Base-by-base conservation (phyloP, 2,113 vertebrate species). In the Nothocercus nigrocapillus region DNA sequence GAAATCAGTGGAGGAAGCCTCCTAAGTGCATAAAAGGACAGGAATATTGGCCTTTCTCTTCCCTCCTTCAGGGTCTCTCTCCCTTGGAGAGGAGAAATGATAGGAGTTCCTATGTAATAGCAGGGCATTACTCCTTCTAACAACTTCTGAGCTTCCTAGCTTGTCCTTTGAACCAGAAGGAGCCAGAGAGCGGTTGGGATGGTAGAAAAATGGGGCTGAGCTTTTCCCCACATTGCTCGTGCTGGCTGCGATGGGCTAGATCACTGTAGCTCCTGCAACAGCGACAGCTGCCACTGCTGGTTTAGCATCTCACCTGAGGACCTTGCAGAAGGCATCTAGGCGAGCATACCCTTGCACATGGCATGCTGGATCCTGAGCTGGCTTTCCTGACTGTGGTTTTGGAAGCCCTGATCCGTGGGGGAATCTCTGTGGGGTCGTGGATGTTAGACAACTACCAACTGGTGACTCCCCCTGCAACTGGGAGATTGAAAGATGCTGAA, bases 371-470 rank as follows among this genome's bases (percentile, higher is more conserved):
- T 20, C 10, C 45, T 45, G 15, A 4, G 28, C 1, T 24, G 8
- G 36, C 44, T 61, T 15, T 40, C 24, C 73, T 0, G 0, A 6
- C 49, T 6, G 4, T 16, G 34, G 7, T 24, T 27, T 62, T 32
- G 9, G 54, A 56, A 56, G 54, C 54, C 25, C 54, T 56, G 28
- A 30, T 56, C 34, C 20, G 16, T 4, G 30, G 36, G 53, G 2
- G 3, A 13, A 51, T 59, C 70, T 64, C 22, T 2, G 8, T 32
- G 54, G 28, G 54, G 14, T 17, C 0, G 4, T 38, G 18, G 45
- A 30, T 3, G 3, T 3, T 30, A 69, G 8, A 30, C 21, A 3
- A 1, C 5, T 12, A 30, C 34, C 0, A 0, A 40, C 27, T 0
- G 2, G 38, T 2, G 34, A 6, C 10, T 4, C 42, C 36, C 6